Evolutionary conservation across 2,113 vertebrate species (phyloP).

Genomic region (Anhinga rufa): DNA sequence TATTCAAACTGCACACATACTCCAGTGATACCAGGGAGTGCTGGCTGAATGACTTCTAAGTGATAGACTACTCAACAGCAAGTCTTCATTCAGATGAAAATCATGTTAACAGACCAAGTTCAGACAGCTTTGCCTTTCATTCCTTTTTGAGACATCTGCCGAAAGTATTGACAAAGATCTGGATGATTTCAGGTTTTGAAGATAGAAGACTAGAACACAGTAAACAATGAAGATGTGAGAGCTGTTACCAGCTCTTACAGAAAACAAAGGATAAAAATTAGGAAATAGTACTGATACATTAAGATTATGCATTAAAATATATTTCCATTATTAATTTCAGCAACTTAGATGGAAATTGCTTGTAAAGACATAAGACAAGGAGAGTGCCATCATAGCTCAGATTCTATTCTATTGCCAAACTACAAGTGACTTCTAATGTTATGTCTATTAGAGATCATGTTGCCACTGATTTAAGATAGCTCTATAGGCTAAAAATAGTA

Average conservation of each 20-base stretch:
- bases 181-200: background rate
- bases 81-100: constrained; percentile 24
- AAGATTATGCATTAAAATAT: background rate
- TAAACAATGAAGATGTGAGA: background rate
- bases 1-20: background rate
- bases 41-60: background rate
- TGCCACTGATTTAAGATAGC: background rate
- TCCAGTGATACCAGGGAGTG: background rate
- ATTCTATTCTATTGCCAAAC: background rate
- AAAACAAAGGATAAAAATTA: background rate
- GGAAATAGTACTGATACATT: background rate
- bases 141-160: background rate
- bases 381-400: background rate
- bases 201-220: background rate
- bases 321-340: background rate
- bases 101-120: background rate
- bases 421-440: background rate
- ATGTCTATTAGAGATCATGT: background rate
- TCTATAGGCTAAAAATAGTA: background rate
- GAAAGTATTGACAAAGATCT: background rate
- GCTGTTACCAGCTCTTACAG: background rate
- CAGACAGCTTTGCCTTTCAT: constrained; percentile 8
- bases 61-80: background rate
- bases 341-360: background rate
- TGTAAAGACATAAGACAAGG: background rate